Evolutionary conservation across 2,888 invertebrate species (phyloP).

Genomic region (Cartodere bifasciata): DNA sequence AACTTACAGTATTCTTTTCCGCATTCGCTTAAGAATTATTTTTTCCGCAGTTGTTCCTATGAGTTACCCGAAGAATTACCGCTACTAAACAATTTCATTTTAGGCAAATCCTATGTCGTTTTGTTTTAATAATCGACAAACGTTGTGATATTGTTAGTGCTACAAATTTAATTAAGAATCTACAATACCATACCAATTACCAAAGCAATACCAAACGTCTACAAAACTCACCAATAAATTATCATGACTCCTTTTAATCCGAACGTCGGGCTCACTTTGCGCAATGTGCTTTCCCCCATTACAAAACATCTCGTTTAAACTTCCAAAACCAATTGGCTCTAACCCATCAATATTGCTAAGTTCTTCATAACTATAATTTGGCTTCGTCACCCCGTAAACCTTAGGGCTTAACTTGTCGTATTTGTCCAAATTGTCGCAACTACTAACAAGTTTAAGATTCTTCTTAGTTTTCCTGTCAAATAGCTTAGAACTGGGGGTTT

Average conservation of each 20-base stretch:
- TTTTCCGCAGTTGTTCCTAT: too few species aligned
- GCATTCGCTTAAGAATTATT: too few species aligned
- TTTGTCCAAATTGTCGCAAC: slow-evolving; percentile 28
- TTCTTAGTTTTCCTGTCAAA: slow-evolving; percentile 25
- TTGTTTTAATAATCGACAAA: too few species aligned
- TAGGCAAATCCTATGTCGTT: too few species aligned
- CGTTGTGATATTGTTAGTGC: too few species aligned
- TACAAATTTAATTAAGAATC: too few species aligned
- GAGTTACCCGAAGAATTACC: too few species aligned
- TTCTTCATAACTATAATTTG: slow-evolving; percentile 31
- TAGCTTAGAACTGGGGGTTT: slow-evolving; percentile 24
- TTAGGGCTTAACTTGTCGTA: slow-evolving; percentile 49
- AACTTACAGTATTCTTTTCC: too few species aligned
- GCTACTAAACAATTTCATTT: too few species aligned
- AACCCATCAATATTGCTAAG: slow-evolving; percentile 25
- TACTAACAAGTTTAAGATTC: slow-evolving; percentile 24
- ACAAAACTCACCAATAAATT: slow-evolving; percentile 16
- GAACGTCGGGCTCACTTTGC: slow-evolving; percentile 54
- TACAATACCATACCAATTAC: too few species aligned
- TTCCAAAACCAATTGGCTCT: slow-evolving; percentile 42
- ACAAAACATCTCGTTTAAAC: slow-evolving; percentile 50
- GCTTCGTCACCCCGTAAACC: slow-evolving; percentile 43
- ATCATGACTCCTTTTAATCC: slow-evolving; percentile 29
- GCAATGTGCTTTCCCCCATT: slow-evolving; percentile 26
- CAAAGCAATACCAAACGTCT: too few species aligned